Evolutionary conservation across 2,888 invertebrate species (phyloP), one percentile per base, ranked within the genome.

Genomic region (Phaedon cochleariae): DNA sequence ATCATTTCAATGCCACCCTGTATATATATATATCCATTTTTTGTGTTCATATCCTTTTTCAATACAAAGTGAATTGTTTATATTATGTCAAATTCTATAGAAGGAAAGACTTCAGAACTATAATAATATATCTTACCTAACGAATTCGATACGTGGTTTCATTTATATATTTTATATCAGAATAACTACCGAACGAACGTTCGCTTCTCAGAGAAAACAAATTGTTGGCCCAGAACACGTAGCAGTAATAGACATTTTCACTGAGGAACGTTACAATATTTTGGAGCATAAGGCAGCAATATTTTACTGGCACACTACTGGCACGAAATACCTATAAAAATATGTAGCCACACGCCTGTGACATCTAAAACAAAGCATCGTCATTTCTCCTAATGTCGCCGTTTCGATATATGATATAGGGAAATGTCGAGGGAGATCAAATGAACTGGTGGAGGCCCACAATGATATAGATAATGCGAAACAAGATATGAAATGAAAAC

Each of bases 341-440:
- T 73, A 69, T 74, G 70, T 69, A 68, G 61, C 67, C 62, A 64
- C 66, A 69, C 59, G 62, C 54, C 67, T 64, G 67, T 68, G 72
- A 73, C 71, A 67, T 70, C 70, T 72, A 71, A 71, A 72, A 72
- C 70, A 73, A 72, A 71, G 70, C 66, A 15, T 15, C 15, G 2
- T 1, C 41, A 15, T 4, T 15, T 41, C 15, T 15, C 41, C 15
- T 12, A 41, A 41, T 10, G 15, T 41, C 15, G 15, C 15, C 7
- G 3, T 26, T 26, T 26, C 41, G 41, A 41, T 41, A 12, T 2
- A 15, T n/a, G 41, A 41, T 41, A n/a, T n/a, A n/a, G 15, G 15
- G 15, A 41, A 3, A 26, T 26, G 26, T 26, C 26, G 26, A 26
- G 4, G 7, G 4, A 26, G 26, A 26, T 5, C 26, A 26, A 7